Evolutionary conservation across 2,888 invertebrate species (phyloP).

Genomic region (Eupithecia dodoneata): DNA sequence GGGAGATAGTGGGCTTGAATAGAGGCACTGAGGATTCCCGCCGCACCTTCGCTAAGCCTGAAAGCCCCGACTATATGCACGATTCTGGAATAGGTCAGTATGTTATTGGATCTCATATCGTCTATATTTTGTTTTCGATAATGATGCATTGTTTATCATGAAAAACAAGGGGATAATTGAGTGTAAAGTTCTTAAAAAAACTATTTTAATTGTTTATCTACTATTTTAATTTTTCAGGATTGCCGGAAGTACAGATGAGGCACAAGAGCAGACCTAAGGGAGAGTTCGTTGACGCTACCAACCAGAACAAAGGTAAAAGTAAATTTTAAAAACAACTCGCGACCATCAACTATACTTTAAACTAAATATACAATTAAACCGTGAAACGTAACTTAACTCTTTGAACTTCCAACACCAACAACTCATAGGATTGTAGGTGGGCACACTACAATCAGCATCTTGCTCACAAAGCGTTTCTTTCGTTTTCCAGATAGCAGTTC

Average conservation of each 20-base stretch:
- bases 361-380: no score
- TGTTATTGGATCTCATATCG: neutral
- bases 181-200: no score
- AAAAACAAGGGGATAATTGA: no score
- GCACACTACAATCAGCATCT: neutral
- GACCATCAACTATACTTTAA: no score
- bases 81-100: constrained; percentile 81
- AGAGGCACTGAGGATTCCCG: constrained; percentile 79
- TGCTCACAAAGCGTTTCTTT: neutral
- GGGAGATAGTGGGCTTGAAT: constrained; percentile 78
- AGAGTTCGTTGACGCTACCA: constrained; percentile 85
- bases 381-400: no score
- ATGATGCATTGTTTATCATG: constrained; percentile 61
- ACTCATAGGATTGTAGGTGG: no score
- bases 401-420: no score
- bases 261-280: constrained; percentile 77
- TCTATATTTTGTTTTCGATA: constrained; percentile 85
- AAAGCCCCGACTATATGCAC: constrained; percentile 82
- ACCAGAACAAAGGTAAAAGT: constrained; percentile 74
- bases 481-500: constrained; percentile 66
- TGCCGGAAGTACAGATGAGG: constrained; percentile 80
- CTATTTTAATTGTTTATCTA: neutral
- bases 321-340: no score
- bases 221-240: constrained; percentile 59
- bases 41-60: constrained; percentile 78